phyloP scores from a whole-genome alignment of 2,888 invertebrate species.

The Cephus spinipes region DNA sequence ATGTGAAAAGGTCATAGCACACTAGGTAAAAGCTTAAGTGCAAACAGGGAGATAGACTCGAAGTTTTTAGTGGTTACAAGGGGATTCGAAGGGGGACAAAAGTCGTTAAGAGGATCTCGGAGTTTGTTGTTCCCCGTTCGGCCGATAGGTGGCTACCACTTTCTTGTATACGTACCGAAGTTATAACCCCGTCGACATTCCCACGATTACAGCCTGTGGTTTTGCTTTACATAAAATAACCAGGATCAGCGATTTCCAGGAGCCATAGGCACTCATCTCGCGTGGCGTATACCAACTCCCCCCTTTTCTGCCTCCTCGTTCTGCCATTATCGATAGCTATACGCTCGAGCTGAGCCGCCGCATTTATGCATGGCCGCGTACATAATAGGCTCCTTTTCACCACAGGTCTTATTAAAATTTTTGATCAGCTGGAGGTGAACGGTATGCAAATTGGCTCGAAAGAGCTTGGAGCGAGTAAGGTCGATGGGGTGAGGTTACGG shows the following conservation, averaged over 20 bases:
- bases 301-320: constrained; percentile 13
- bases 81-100: not conserved
- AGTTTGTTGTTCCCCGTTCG: not conserved
- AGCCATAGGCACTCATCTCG: constrained; percentile 26
- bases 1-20: not conserved
- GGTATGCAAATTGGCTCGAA: constrained; percentile 66
- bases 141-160: not conserved
- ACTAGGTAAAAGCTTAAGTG: not conserved
- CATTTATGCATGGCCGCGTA: constrained; percentile 47
- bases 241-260: constrained; percentile 39
- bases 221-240: constrained; percentile 39
- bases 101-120: not conserved
- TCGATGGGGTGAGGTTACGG: constrained; percentile 9
- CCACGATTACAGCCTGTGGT: constrained; percentile 21
- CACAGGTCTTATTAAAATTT: constrained; percentile 69
- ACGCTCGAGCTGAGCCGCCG: constrained; percentile 37
- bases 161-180: not conserved
- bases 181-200: constrained; percentile 22
- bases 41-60: not conserved
- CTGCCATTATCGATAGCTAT: constrained; percentile 39
- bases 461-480: constrained; percentile 25
- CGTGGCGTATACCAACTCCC: constrained; percentile 15
- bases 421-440: constrained; percentile 68
- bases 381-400: constrained; percentile 42
- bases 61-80: not conserved